Evolutionary conservation across 2,113 vertebrate species (phyloP).

Genomic region (Edolisoma coerulescens): DNA sequence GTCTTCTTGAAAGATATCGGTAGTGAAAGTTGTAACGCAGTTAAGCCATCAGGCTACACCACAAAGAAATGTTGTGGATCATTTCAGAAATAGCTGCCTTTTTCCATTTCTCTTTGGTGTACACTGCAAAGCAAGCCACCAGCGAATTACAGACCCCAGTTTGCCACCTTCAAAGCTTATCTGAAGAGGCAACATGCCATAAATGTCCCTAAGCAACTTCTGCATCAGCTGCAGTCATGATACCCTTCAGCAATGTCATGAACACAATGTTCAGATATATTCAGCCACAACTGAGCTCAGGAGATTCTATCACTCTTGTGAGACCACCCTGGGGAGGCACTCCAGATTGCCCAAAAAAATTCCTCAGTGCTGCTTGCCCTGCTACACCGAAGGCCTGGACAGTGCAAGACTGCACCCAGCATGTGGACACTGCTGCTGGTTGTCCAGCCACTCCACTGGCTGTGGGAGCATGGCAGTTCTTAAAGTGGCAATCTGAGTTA

Average conservation of each 20-base stretch:
- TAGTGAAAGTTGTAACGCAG: background rate
- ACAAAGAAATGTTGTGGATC: background rate
- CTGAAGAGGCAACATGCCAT: background rate
- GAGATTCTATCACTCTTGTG: background rate
- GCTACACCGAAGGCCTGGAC: background rate
- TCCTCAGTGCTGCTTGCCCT: background rate
- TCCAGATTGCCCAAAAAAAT: background rate
- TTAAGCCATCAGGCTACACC: background rate
- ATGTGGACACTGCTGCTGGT: background rate
- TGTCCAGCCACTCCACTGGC: background rate
- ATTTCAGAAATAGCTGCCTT: background rate
- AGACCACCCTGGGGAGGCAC: background rate
- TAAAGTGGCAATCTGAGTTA: background rate
- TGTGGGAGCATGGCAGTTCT: fast-evolving
- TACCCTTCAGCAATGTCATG: background rate
- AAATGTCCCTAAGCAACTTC: background rate
- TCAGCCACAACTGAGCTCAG: background rate
- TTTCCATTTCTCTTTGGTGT: background rate
- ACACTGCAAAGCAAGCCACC: background rate
- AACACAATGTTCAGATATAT: background rate
- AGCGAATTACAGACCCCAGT: background rate
- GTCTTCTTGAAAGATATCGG: background rate
- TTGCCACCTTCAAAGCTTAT: background rate
- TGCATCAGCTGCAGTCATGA: background rate
- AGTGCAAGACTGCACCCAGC: background rate